These are phyloP conservation scores for Echinometra lucunter DNA, from an alignment of 53 echinoderm and acorn worm genomes.

Conservation along the genomic window DNA sequence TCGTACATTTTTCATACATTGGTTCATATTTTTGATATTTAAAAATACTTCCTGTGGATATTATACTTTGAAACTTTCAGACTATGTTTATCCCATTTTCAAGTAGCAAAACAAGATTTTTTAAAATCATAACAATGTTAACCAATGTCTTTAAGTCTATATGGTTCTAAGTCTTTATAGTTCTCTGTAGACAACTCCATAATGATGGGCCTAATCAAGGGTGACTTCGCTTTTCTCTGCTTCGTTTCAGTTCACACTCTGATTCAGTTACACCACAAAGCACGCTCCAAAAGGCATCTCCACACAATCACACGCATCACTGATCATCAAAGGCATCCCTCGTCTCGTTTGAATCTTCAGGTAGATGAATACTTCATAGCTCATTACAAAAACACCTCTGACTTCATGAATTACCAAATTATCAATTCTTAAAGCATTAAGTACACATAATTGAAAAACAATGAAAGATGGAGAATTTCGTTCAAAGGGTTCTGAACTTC, in stretches of 20 bases:
- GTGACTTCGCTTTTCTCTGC: conserved; percentile 12
- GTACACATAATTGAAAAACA: conserved; percentile 3
- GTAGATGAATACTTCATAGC: neutral
- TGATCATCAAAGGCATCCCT: conserved; percentile 1
- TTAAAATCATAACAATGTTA: too few relatives aligned
- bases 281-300: neutral
- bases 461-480: too few relatives aligned
- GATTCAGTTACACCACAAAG: conserved; percentile 18
- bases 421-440: neutral
- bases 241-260: conserved; percentile 19
- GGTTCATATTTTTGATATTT: too few relatives aligned
- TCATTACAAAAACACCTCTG: neutral
- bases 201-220: neutral
- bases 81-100: too few relatives aligned
- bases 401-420: neutral
- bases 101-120: too few relatives aligned
- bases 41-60: too few relatives aligned
- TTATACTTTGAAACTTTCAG: too few relatives aligned
- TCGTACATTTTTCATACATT: too few relatives aligned
- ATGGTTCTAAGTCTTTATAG: too few relatives aligned
- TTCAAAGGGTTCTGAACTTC: neutral
- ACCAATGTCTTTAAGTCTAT: too few relatives aligned
- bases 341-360: neutral
- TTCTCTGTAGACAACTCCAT: too few relatives aligned
- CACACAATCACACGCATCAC: conserved; percentile 1